These are phyloP conservation scores for Synchiropus splendidus DNA, from an alignment of 2,113 vertebrate species.

Conservation along the genomic window DNA sequence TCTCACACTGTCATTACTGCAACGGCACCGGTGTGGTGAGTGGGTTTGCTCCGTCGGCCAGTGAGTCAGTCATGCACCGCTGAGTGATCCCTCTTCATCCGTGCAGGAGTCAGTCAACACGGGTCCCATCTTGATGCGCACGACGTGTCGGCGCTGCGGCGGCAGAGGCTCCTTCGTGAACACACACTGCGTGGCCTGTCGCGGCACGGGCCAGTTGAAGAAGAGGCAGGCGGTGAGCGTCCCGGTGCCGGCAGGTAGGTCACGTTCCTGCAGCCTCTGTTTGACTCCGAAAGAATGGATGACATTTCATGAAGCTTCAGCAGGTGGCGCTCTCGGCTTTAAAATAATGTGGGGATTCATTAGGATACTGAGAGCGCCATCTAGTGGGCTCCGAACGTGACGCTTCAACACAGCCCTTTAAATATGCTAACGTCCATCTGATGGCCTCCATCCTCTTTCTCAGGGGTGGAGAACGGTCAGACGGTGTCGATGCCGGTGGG, in stretches of 20 bases:
- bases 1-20: conserved; percentile 83
- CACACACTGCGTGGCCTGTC: conserved; percentile 71
- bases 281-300: too few relatives aligned
- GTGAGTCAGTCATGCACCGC: neutral
- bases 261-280: neutral
- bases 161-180: conserved; percentile 77
- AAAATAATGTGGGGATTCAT: too few relatives aligned
- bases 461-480: conserved; percentile 90
- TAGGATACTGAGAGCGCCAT: too few relatives aligned
- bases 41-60: neutral
- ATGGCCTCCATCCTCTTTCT: too few relatives aligned
- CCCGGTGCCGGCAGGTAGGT: conserved; percentile 85
- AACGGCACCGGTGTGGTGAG: conserved; percentile 87
- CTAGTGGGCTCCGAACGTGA: too few relatives aligned
- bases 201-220: conserved; percentile 80
- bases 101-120: conserved; percentile 84
- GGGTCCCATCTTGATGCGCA: conserved; percentile 86
- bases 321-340: too few relatives aligned
- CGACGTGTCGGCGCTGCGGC: conserved; percentile 78
- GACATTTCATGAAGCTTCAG: too few relatives aligned
- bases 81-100: neutral
- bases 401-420: too few relatives aligned
- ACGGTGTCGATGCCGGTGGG: conserved; percentile 85
- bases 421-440: too few relatives aligned
- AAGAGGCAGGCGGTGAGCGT: conserved; percentile 80